Evolutionary conservation across 2,888 invertebrate species (phyloP).

Genomic region (Zeuzera pyrina): DNA sequence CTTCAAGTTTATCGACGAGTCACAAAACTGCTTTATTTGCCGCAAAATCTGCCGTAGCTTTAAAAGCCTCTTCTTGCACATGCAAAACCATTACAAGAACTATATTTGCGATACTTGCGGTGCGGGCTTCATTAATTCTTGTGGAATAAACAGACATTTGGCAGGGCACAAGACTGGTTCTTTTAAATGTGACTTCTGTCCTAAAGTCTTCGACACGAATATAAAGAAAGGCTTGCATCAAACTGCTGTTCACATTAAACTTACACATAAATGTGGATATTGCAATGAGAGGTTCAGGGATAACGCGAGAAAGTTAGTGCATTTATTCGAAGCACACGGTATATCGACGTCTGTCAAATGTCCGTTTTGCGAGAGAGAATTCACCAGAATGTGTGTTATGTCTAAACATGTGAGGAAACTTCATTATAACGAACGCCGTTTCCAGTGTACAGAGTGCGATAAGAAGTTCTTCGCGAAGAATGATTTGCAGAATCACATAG

Average conservation of each 20-base stretch:
- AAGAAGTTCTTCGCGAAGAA: constrained; percentile 22
- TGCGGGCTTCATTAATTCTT: constrained; percentile 29
- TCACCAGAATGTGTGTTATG: background rate
- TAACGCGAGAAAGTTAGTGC: constrained; percentile 49
- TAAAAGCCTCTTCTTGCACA: constrained; percentile 32
- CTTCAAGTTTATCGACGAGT: no score
- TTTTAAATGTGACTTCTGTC: constrained; percentile 43
- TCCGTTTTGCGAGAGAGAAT: constrained; percentile 1
- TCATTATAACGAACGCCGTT: constrained; percentile 2
- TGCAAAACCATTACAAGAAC: constrained; percentile 34
- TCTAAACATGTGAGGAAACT: background rate
- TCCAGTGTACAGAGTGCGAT: constrained; percentile 1
- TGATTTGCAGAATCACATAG: constrained; percentile 33
- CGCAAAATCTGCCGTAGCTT: constrained; percentile 26
- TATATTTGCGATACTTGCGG: constrained; percentile 34
- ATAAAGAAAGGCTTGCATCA: constrained; percentile 52
- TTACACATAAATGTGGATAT: constrained; percentile 36
- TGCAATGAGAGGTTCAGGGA: constrained; percentile 47
- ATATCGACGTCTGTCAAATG: constrained; percentile 19
- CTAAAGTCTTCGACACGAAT: constrained; percentile 52
- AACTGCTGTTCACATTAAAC: constrained; percentile 37
- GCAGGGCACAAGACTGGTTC: constrained; percentile 35
- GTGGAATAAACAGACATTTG: constrained; percentile 28
- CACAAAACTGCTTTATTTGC: constrained; percentile 31
- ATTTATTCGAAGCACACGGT: constrained; percentile 45